Evolutionary conservation across 2,888 invertebrate genomes (phyloP), one percentile per base, ranked within the genome.

Genomic region (Kryphioiulus occultus): DNA sequence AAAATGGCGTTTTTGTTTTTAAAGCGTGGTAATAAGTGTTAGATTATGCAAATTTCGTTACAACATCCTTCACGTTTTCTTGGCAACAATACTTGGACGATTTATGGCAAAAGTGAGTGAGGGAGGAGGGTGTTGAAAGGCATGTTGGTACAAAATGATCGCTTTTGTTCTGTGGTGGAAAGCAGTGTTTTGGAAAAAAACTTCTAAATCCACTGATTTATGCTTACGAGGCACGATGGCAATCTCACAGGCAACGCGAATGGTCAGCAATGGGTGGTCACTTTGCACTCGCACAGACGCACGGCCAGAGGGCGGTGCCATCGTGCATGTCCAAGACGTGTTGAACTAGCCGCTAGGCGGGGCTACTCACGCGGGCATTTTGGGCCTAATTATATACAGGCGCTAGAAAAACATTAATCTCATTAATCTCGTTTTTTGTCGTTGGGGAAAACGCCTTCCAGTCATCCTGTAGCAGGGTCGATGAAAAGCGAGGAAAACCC

Each of bases 331-430:
- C 59, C 22, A n/a, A 9, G 59, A 59, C 59, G 59, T 59, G 59
- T 59, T 59, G 59, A 59, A 59, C 59, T 59, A 59, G 59, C 59
- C 59, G 59, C 59, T 59, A 59, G 59, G 59, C 59, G 59, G 59
- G 59, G 59, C 59, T 22, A 59, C 59, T 59, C 59, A 59, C 59
- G 59, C 59, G n/a, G 59, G n/a, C 59, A 59, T 59, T 59, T 59
- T 59, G 59, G 59, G 59, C 59, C 59, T 59, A 59, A 59, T 59
- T 59, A 59, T 59, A 59, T 59, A 59, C n/a, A 59, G 59, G 59
- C 59, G 59, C 59, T 59, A 59, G 15, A 59, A 59, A 59, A 59
- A 59, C 47, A 47, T n/a, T n/a, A 59, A 59, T 59, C 59, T 59
- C 59, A 59, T 59, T 59, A 59, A 59, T 59, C 59, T 59, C 47